Conservation (phyloP, 2,113 vertebrate species). For the Labeo rohita region DNA sequence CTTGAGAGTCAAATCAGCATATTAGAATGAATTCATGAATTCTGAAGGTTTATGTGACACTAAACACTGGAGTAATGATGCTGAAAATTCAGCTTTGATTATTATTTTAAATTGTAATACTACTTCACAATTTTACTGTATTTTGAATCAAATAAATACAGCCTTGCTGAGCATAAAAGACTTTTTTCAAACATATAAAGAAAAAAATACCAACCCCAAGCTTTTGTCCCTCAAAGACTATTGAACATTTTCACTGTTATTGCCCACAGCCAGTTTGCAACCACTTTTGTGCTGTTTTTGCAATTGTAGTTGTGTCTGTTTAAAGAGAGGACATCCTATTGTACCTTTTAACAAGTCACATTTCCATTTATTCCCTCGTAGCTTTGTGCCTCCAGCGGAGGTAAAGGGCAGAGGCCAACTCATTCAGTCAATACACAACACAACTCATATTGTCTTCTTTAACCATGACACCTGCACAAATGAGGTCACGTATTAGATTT, state of each 20-base stretch:
- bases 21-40: neutral
- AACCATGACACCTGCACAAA: neutral
- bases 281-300: neutral
- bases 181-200: neutral
- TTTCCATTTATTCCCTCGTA: neutral
- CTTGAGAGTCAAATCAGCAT: neutral
- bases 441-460: neutral
- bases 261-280: neutral
- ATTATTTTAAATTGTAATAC: neutral
- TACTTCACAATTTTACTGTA: neutral
- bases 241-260: neutral
- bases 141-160: neutral
- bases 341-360: neutral
- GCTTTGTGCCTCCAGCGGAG: neutral
- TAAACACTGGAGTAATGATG: neutral
- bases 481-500: neutral
- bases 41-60: neutral
- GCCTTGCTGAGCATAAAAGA: neutral
- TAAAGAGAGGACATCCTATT: conserved; percentile 14
- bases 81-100: neutral
- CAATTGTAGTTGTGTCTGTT: neutral
- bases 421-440: conserved; percentile 7
- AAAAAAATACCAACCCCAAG: neutral
- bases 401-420: neutral
- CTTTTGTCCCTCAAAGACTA: neutral